Conservation (phyloP, 2,797 vertebrate species). For the Syngnathus acus region DNA sequence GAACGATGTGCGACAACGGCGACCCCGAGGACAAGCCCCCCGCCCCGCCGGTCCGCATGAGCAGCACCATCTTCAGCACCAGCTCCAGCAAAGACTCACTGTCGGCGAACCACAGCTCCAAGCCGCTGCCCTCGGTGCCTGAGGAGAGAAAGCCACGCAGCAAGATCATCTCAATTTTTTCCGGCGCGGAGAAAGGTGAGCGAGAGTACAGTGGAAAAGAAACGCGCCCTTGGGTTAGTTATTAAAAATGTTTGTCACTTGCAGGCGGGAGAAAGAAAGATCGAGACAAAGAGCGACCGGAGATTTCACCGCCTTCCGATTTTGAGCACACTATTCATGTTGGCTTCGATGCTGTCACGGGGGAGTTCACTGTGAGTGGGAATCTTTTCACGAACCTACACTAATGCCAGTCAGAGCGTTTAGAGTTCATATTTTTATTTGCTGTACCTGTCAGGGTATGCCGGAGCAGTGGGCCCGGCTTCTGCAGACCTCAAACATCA, state of each 20-base stretch:
- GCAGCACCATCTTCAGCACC: conserved; percentile 85
- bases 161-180: conserved; percentile 96
- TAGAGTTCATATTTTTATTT: neutral
- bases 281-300: conserved; percentile 89
- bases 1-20: conserved; percentile 89
- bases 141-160: conserved; percentile 90
- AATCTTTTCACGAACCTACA: neutral
- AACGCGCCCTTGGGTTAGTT: too few species aligned
- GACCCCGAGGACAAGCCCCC: conserved; percentile 95
- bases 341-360: conserved; percentile 94
- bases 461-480: conserved; percentile 96
- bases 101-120: conserved; percentile 87
- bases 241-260: neutral
- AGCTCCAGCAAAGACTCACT: conserved; percentile 78
- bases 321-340: conserved; percentile 98
- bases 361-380: conserved; percentile 88
- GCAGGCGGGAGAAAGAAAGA: conserved; percentile 89
- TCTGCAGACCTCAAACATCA: conserved; percentile 97
- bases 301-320: conserved; percentile 95
- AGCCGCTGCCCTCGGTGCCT: conserved; percentile 91
- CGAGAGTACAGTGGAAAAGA: neutral
- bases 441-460: conserved; percentile 78
- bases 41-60: conserved; percentile 91
- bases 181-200: conserved; percentile 86
- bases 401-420: too few species aligned